phyloP scores from a whole-genome alignment of 1,140 invertebrate genomes.

The Brachionus calyciflorus region DNA sequence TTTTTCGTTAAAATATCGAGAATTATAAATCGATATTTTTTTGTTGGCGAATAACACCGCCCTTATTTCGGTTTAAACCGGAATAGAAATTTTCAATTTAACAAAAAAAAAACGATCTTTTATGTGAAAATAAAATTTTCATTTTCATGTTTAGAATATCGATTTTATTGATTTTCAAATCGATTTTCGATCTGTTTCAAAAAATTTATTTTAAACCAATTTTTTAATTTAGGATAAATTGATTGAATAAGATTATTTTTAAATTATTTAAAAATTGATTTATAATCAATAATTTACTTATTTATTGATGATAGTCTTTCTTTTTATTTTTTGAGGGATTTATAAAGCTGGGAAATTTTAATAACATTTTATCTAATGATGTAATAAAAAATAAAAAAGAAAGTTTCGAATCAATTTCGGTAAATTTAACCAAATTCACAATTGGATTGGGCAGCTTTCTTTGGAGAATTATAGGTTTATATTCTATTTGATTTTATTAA shows the following conservation, averaged over 20 bases:
- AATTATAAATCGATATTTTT: slow-evolving; percentile 14
- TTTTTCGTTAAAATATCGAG: no score
- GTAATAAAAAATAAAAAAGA: neutral
- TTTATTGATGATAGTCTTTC: no score
- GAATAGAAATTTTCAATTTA: neutral
- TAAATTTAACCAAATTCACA: slow-evolving; percentile 22
- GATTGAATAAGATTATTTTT: slow-evolving; percentile 4
- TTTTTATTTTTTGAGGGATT: neutral
- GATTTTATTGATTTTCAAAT: neutral
- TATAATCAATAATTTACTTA: no score
- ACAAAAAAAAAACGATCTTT: neutral
- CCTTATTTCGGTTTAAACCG: slow-evolving; percentile 3
- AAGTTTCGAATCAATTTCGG: neutral
- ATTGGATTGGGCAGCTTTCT: neutral
- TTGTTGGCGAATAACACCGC: neutral
- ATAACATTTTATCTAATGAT: slow-evolving; percentile 15
- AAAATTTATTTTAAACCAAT: no score
- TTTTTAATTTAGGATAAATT: neutral
- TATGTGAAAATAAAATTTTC: no score
- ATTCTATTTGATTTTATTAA: neutral
- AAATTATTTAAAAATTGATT: no score
- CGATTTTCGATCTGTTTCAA: no score
- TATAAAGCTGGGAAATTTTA: slow-evolving; percentile 7
- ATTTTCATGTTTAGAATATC: neutral
- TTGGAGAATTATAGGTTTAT: neutral